These are phyloP conservation scores for Cepphus grylle DNA, from an alignment of 2,113 vertebrate genomes.

Conservation along the genomic window DNA sequence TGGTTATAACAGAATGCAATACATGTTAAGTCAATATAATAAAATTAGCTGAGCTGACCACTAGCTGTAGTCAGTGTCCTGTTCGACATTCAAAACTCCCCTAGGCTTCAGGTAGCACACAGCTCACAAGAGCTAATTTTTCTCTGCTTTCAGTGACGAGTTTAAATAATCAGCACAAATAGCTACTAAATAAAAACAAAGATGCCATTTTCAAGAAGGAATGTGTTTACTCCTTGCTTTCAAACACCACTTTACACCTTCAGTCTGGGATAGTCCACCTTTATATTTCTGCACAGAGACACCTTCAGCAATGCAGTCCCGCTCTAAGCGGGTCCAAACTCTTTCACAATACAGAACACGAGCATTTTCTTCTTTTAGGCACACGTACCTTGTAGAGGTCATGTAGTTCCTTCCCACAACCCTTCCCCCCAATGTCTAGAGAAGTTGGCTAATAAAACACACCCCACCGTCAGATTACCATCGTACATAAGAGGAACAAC, in stretches of 20 bases:
- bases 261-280: not conserved
- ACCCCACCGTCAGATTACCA: not conserved
- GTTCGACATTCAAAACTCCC: not conserved
- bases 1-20: not conserved
- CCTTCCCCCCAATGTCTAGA: not conserved
- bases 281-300: not conserved
- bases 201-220: not conserved
- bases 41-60: not conserved
- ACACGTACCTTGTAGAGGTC: not conserved
- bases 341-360: not conserved
- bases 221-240: not conserved
- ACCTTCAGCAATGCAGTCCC: not conserved
- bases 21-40: not conserved
- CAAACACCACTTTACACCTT: not conserved
- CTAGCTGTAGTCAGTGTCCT: not conserved
- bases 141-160: not conserved
- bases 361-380: not conserved
- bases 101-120: not conserved
- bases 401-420: not conserved
- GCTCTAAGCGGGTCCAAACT: not conserved
- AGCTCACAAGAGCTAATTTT: not conserved
- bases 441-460: not conserved
- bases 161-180: not conserved
- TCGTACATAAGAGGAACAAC: not conserved
- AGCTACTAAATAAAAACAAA: not conserved